Percentiles rank a stretch among this genome's conserved stretches.
phyloP scores from a whole-genome alignment of 1,140 invertebrate genomes.

The Bombus ignitus region DNA sequence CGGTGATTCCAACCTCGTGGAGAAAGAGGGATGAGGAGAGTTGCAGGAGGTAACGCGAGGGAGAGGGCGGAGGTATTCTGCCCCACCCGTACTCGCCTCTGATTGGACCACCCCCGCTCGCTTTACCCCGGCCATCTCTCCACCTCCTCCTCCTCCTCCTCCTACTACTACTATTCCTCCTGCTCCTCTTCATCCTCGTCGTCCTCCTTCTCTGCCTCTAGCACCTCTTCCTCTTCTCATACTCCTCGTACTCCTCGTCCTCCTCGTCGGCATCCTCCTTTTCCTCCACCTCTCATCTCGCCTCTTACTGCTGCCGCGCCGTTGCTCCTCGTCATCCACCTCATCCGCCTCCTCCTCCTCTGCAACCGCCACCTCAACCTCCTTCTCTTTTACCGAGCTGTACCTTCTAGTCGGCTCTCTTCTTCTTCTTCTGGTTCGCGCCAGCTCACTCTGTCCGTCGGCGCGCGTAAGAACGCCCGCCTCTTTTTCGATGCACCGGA shows the following conservation, averaged over 20 bases:
- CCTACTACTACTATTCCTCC: conserved; percentile 29
- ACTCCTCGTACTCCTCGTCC: conserved; percentile 23
- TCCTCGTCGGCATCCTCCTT: background rate
- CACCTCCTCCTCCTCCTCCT: conserved; percentile 52
- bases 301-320: conserved; percentile 32
- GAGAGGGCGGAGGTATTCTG: conserved; percentile 69
- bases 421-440: conserved; percentile 65
- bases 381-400: conserved; percentile 66
- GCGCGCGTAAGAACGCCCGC: conserved; percentile 70
- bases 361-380: conserved; percentile 60
- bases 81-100: conserved; percentile 78
- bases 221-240: conserved; percentile 52
- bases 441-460: conserved; percentile 60
- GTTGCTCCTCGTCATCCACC: conserved; percentile 56
- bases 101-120: conserved; percentile 80
- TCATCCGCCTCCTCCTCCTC: conserved; percentile 63
- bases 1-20: conserved; percentile 68
- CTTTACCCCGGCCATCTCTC: conserved; percentile 64
- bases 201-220: conserved; percentile 14
- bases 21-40: conserved; percentile 61
- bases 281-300: conserved; percentile 50
- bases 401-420: conserved; percentile 61
- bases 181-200: conserved; percentile 52
- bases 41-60: conserved; percentile 59
- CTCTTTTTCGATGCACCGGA: conserved; percentile 72